A percentile compares a stretch with the other conserved stretches of the same genome.
phyloP scores from a whole-genome alignment of 2,113 vertebrate genomes.

The Galbula dea region DNA sequence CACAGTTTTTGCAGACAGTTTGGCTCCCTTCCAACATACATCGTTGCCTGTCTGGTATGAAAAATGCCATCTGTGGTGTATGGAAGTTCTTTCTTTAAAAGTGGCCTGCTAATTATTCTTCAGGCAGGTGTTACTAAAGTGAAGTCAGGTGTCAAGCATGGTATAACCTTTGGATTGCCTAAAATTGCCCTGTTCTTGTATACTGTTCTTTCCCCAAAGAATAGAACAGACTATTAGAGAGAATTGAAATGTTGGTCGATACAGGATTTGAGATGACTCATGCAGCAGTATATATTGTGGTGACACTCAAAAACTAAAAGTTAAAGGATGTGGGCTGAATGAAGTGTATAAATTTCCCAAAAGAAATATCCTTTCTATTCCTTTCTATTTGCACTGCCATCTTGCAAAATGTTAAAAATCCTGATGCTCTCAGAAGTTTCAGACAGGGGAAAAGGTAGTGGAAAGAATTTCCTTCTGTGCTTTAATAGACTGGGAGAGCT shows the following conservation, averaged over 20 bases:
- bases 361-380: constrained; percentile 7
- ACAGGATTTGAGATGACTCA: not conserved
- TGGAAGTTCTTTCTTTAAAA: constrained; percentile 72
- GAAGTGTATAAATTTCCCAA: not conserved
- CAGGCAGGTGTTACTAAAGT: constrained; percentile 75
- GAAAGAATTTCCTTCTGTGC: constrained; percentile 27
- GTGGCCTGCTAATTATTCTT: constrained; percentile 71
- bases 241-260: constrained; percentile 8
- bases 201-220: constrained; percentile 40
- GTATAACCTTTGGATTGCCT: constrained; percentile 47
- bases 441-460: not conserved
- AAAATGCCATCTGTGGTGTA: constrained; percentile 74
- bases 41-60: constrained; percentile 76
- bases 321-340: constrained; percentile 21
- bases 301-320: constrained; percentile 23
- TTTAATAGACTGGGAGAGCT: not conserved
- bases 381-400: not conserved
- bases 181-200: constrained; percentile 46
- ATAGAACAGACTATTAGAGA: not conserved
- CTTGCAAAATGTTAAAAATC: not conserved
- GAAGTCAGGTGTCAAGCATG: constrained; percentile 75
- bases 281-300: not conserved
- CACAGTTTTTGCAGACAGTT: constrained; percentile 79
- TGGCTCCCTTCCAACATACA: constrained; percentile 76
- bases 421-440: not conserved